phyloP scores from a whole-genome alignment of 2,797 vertebrate species.

The Cichlasoma orientale region DNA sequence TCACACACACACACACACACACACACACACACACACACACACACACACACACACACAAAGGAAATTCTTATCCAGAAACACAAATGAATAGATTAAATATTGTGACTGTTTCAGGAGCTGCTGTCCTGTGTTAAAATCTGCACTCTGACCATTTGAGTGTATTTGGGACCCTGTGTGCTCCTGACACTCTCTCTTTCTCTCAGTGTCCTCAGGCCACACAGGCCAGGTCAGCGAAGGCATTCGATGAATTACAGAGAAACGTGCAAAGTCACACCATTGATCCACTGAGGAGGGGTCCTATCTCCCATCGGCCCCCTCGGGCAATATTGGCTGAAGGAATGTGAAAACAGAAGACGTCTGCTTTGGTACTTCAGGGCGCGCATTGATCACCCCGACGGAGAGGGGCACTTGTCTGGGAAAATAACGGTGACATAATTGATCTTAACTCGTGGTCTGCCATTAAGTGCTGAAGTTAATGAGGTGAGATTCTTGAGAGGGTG shows the following conservation, averaged over 20 bases:
- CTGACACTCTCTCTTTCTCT: background rate
- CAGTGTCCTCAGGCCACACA: constrained; percentile 28
- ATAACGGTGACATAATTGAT: constrained; percentile 29
- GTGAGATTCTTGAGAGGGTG: constrained; percentile 1
- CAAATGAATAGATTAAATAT: too few relatives aligned
- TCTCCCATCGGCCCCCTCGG: constrained; percentile 50
- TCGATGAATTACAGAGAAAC: constrained; percentile 40
- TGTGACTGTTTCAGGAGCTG: too few relatives aligned
- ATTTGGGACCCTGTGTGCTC: background rate
- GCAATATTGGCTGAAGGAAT: constrained; percentile 46
- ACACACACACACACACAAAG: too few relatives aligned
- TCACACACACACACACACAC: too few relatives aligned
- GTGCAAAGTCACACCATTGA: constrained; percentile 67
- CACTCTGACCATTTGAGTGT: background rate
- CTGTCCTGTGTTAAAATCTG: background rate
- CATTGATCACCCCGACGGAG: constrained; percentile 34
- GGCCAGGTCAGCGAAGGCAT: constrained; percentile 58
- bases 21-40: too few relatives aligned
- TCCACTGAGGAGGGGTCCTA: constrained; percentile 60
- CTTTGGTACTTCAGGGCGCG: constrained; percentile 20
- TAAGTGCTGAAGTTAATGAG: constrained; percentile 16
- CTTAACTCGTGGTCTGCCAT: constrained; percentile 21
- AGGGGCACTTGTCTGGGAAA: constrained; percentile 12
- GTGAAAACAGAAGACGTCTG: constrained; percentile 46
- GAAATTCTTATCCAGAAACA: too few relatives aligned